Base-by-base conservation (phyloP, 2,113 vertebrate genomes). In the Numida meleagris region DNA sequence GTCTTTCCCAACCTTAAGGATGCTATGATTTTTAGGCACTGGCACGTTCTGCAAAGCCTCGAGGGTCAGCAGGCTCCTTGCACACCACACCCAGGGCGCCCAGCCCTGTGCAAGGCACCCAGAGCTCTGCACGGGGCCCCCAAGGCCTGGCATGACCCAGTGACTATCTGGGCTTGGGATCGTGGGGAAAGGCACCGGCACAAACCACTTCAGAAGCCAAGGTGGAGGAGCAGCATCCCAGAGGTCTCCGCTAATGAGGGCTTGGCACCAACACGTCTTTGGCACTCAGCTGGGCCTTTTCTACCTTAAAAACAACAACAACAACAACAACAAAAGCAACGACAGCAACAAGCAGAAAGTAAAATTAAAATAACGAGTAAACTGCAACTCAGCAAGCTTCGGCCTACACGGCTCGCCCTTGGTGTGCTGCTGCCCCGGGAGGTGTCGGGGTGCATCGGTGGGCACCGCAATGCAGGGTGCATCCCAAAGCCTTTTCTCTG, bases 121-220 rank as follows among this genome's bases (percentile, higher is more conserved):
- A 2, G 6, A 27, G 71, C 21, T 76, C 79, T 62, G 57, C 80
- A 13, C 12, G 2, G 29, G 65, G 81, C 89, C 82, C 75, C 66
- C 40, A 27, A 46, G 95, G 89, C 78, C 46, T 55, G 7, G 25
- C 46, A 50, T 16, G 88, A 83, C 73, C 80, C 33, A 67, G 20
- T 33, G 33, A 57, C 38, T 95, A 91, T 90, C 95, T 90, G 68
- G 38, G 34, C 5, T 57, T 86, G 85, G 88, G 95, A 94, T 95
- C 89, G 40, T 90, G 95, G 95, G 92, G 89, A 95, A 94, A 72
- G 50, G 87, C 83, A 73, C 24, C 82, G 14, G 6, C 70, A 51
- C 83, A 87, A 97, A 96, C 95, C 97, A 96, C 95, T 97, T 97
- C 92, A 97, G 91, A 97, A 90, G 81, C 89, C 71, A 50, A 89